Evolutionary conservation across 2,888 invertebrate genomes (phyloP).

Genomic region (Cataglyphis livida): DNA sequence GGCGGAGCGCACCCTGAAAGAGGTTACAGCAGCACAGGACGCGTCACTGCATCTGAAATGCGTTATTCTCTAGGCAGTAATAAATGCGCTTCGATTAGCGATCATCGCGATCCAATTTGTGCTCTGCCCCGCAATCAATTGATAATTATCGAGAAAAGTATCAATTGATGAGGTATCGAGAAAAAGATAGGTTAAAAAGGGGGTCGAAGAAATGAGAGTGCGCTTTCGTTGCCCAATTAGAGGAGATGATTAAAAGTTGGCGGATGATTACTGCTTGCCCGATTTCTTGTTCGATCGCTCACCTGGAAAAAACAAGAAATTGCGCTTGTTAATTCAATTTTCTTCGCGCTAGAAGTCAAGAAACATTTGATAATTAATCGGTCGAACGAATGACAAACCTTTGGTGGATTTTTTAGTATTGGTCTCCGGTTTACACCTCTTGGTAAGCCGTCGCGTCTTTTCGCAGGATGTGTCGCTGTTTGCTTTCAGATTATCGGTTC

Average conservation of each 20-base stretch:
- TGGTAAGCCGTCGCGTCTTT: slow-evolving; percentile 92
- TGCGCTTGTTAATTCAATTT: background rate
- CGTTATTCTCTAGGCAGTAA: slow-evolving; percentile 40
- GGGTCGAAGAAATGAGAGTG: slow-evolving; percentile 66
- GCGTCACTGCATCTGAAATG: slow-evolving; percentile 33
- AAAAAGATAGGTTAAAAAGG: slow-evolving; percentile 43
- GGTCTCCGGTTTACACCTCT: slow-evolving; percentile 91
- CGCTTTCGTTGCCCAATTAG: slow-evolving; percentile 74
- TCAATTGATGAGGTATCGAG: slow-evolving; percentile 44
- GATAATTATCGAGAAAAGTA: slow-evolving; percentile 16
- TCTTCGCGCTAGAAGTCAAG: background rate
- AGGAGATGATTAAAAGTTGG: slow-evolving; percentile 55
- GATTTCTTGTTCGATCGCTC: slow-evolving; percentile 84
- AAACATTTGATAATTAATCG: background rate
- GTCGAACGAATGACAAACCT: slow-evolving; percentile 72
- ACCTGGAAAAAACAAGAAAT: slow-evolving; percentile 71
- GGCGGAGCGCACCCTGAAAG: slow-evolving; percentile 30
- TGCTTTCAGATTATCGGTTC: slow-evolving; percentile 93
- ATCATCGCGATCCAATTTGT: slow-evolving; percentile 17
- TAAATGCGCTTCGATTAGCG: slow-evolving; percentile 16
- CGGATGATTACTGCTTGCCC: slow-evolving; percentile 81
- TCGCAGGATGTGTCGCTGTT: slow-evolving; percentile 94
- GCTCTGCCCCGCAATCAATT: slow-evolving; percentile 48
- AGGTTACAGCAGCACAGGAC: background rate
- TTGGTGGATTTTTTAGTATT: slow-evolving; percentile 82